Evolutionary conservation across 2,888 invertebrate species (phyloP).

Genomic region (Plusia festucae): DNA sequence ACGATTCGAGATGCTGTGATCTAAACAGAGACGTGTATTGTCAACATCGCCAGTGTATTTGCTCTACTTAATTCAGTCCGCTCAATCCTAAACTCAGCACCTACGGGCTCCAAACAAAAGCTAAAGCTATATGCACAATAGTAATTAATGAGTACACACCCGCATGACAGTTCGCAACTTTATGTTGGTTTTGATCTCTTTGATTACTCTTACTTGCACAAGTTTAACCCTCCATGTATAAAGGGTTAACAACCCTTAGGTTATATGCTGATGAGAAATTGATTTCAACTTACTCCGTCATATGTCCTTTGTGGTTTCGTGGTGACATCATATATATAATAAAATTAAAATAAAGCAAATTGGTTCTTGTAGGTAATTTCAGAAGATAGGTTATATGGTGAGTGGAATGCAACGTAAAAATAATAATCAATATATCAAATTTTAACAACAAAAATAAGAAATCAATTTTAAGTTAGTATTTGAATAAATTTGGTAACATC

Average conservation of each 20-base stretch:
- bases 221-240: slow-evolving; percentile 55
- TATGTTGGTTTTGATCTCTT: slow-evolving; percentile 77
- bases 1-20: too few relatives aligned
- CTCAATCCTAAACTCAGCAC: not conserved
- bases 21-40: not conserved
- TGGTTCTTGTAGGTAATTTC: too few relatives aligned
- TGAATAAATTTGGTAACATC: too few relatives aligned
- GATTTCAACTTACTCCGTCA: slow-evolving; percentile 43
- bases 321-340: slow-evolving; percentile 4
- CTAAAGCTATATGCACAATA: slow-evolving; percentile 52
- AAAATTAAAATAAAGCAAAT: too few relatives aligned
- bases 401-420: too few relatives aligned
- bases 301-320: slow-evolving; percentile 26
- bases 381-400: too few relatives aligned
- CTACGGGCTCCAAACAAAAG: slow-evolving; percentile 24
- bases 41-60: slow-evolving; percentile 7
- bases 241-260: slow-evolving; percentile 45
- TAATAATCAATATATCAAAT: too few relatives aligned
- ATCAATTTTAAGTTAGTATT: too few relatives aligned
- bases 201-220: slow-evolving; percentile 57
- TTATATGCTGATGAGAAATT: slow-evolving; percentile 48
- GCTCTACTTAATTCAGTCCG: slow-evolving; percentile 18
- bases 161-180: slow-evolving; percentile 77
- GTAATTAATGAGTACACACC: slow-evolving; percentile 72
- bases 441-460: too few relatives aligned